These are phyloP conservation scores for Oophaga sylvatica DNA, from an alignment of 2,797 vertebrate species.

Conservation along the genomic window DNA sequence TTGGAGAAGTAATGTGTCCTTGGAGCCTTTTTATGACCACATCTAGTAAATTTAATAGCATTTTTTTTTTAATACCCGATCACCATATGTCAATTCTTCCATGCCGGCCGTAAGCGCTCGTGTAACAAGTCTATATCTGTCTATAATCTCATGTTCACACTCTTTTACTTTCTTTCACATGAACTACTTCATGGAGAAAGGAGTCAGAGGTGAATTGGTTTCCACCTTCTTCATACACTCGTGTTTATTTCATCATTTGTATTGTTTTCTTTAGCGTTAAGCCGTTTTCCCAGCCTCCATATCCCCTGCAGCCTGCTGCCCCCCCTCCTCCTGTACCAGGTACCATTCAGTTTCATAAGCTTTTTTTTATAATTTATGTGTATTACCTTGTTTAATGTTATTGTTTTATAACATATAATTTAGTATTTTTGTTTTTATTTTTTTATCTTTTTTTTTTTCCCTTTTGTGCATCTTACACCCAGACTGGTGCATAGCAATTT, in stretches of 20 bases:
- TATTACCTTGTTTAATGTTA: constrained; percentile 9
- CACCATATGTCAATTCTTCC: not conserved
- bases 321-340: constrained; percentile 57
- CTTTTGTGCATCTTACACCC: not conserved
- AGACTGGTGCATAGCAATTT: not conserved
- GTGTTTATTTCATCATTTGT: constrained; percentile 46
- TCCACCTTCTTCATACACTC: constrained; percentile 8
- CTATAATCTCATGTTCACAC: not conserved
- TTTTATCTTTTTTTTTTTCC: not conserved
- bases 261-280: constrained; percentile 66
- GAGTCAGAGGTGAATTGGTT: constrained; percentile 52
- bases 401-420: not conserved
- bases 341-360: constrained; percentile 40
- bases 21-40: not conserved
- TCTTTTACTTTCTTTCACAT: constrained; percentile 41
- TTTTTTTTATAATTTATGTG: constrained; percentile 10
- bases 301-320: constrained; percentile 62
- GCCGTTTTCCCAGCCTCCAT: constrained; percentile 69
- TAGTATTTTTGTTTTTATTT: not conserved
- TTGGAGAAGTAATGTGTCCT: not conserved
- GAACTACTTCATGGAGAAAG: constrained; percentile 57
- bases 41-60: not conserved
- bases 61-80: not conserved
- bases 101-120: not conserved
- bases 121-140: not conserved